Conservation (phyloP, 2,888 invertebrate genomes). For the Trichacis sp. region DNA sequence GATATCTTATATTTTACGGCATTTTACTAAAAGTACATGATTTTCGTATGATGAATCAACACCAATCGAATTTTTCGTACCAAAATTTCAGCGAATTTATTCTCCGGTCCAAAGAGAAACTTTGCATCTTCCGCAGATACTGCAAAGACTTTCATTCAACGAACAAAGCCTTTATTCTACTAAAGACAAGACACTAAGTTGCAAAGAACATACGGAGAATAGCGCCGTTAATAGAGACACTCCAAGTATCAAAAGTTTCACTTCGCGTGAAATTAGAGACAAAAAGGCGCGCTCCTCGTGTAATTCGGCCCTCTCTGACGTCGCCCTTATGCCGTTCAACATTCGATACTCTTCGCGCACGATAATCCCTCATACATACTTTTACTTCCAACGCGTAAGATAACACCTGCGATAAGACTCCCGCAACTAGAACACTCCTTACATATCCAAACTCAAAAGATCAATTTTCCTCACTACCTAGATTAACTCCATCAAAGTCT, state of each 20-base stretch:
- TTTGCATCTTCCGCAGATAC: no score
- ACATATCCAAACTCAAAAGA: background rate
- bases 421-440: constrained; percentile 46
- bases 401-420: constrained; percentile 53
- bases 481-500: no score
- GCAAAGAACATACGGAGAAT: background rate
- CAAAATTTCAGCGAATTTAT: no score
- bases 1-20: no score
- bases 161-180: no score
- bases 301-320: constrained; percentile 54
- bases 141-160: no score
- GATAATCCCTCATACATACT: constrained; percentile 27
- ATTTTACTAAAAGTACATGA: no score
- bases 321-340: constrained; percentile 58
- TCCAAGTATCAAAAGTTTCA: background rate
- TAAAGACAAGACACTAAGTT: no score
- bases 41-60: no score
- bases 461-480: background rate
- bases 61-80: no score
- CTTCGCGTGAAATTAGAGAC: background rate
- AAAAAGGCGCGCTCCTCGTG: constrained; percentile 49
- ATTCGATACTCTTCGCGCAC: constrained; percentile 52
- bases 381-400: constrained; percentile 48
- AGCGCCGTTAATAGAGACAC: background rate
- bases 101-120: no score